Evolutionary conservation across 2,888 invertebrate genomes (phyloP), one percentile per base, ranked within the genome.

Genomic region (Melikaiella ostensackeni): DNA sequence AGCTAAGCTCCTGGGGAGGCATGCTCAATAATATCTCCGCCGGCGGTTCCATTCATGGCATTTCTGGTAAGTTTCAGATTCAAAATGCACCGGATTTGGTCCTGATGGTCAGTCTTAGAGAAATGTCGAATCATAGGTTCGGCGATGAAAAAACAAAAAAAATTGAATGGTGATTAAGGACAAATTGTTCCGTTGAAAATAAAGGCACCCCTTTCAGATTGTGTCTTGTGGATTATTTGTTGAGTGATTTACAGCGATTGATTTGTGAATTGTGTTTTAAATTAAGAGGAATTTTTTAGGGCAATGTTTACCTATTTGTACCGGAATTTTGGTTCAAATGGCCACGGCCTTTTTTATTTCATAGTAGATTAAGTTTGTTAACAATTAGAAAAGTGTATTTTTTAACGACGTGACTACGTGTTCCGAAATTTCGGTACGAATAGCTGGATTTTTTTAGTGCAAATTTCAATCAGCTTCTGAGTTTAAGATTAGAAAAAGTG

Each of bases 21-120:
- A 91, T 91, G 91, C 90, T 91, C 88, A 91, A 91, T 88, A 91
- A 91, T 84, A 91, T 91, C 85, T 91, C 91, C 83, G 88, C 88
- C 86, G 90, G 89, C 86, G 89, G 90, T 86, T 91, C 91, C 86
- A 84, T 90, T 85, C 91, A 91, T 86, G 89, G 89, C 84, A 89
- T 89, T 79, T 84, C 91, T 87, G 91, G 91, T 91, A 89, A 90
- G 87, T 88, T 84, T 57, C 77, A 77, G 78, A 59, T 30, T 70
- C 59, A 46, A 73, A 77, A 42, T n/a, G 30, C 50, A 42, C 61
- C 2, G 59, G 63, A 61, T 62, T 24, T 35, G 46, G 7, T 59
- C 61, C 46, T n/a, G 55, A 63, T 63, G 46, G 50, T 50, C 62
- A 27, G 27, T 13, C 16, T 59, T 59, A 6, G 24, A 27, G 4